Evolutionary conservation across 2,797 vertebrate species (phyloP).

Genomic region (Alfaro cultratus): DNA sequence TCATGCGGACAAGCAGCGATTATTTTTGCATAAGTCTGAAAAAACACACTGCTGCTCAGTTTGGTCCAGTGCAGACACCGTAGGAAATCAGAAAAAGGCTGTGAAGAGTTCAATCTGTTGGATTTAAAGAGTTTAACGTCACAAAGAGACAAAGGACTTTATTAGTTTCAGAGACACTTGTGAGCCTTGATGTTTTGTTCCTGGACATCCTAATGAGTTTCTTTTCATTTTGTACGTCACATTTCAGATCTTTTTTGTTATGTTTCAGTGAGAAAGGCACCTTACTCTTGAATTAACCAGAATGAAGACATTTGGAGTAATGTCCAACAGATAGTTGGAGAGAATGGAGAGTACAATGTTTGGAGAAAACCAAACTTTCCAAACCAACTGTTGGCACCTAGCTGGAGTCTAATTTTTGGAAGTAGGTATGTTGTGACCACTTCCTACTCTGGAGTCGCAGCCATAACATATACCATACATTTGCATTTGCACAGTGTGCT

Average conservation of each 20-base stretch:
- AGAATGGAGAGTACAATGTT: too few relatives aligned
- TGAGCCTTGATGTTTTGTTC: background rate
- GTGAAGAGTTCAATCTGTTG: background rate
- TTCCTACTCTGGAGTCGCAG: background rate
- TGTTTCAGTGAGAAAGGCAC: too few relatives aligned
- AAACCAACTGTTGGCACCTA: too few relatives aligned
- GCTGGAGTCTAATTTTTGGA: background rate
- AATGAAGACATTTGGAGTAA: too few relatives aligned
- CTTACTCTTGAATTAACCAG: too few relatives aligned
- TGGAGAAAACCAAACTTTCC: too few relatives aligned
- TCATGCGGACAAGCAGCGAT: slow-evolving; percentile 65
- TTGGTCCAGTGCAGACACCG: slow-evolving; percentile 50
- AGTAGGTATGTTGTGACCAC: background rate
- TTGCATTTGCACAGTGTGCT: background rate
- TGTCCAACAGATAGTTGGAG: too few relatives aligned
- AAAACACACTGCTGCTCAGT: slow-evolving; percentile 32
- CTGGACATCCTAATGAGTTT: background rate
- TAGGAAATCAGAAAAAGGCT: slow-evolving; percentile 11
- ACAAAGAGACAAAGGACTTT: background rate
- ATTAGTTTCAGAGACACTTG: too few relatives aligned
- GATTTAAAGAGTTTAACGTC: background rate
- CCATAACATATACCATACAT: background rate
- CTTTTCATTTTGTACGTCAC: background rate
- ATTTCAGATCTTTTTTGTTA: background rate
- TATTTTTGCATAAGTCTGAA: slow-evolving; percentile 51